Conservation (phyloP, 2,888 invertebrate genomes). For the Papilio demoleus region DNA sequence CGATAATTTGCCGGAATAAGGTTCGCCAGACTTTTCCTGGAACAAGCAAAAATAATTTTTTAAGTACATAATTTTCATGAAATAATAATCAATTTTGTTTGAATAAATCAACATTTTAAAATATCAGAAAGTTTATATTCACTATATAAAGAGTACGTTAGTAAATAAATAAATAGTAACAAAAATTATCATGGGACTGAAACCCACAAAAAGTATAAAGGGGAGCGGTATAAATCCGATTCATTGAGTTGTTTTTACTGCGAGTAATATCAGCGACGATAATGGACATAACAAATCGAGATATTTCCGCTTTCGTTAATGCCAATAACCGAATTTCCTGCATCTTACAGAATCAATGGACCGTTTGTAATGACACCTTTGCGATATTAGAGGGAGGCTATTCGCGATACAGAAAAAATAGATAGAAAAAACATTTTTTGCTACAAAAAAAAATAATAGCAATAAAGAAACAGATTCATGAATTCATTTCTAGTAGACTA, state of each 20-base stretch:
- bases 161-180: neutral
- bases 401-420: slow-evolving; percentile 39
- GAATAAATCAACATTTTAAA: too few relatives aligned
- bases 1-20: slow-evolving; percentile 90
- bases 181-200: neutral
- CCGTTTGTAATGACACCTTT: slow-evolving; percentile 69
- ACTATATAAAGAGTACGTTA: too few relatives aligned
- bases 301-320: slow-evolving; percentile 69
- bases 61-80: too few relatives aligned
- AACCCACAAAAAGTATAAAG: slow-evolving; percentile 15
- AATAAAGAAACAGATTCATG: too few relatives aligned
- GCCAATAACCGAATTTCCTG: slow-evolving; percentile 63
- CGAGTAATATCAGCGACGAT: slow-evolving; percentile 48
- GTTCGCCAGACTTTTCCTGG: slow-evolving; percentile 93
- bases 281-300: slow-evolving; percentile 55
- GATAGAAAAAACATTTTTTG: neutral
- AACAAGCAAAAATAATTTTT: slow-evolving; percentile 77
- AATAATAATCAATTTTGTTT: neutral
- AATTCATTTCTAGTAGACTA: too few relatives aligned
- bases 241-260: slow-evolving; percentile 46
- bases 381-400: slow-evolving; percentile 51
- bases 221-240: slow-evolving; percentile 43
- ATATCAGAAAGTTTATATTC: neutral
- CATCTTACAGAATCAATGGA: slow-evolving; percentile 60
- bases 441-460: too few relatives aligned